Evolutionary conservation across 2,113 vertebrate species (phyloP), one percentile per base, ranked within the genome.

Genomic region (Rhinoderma darwinii): DNA sequence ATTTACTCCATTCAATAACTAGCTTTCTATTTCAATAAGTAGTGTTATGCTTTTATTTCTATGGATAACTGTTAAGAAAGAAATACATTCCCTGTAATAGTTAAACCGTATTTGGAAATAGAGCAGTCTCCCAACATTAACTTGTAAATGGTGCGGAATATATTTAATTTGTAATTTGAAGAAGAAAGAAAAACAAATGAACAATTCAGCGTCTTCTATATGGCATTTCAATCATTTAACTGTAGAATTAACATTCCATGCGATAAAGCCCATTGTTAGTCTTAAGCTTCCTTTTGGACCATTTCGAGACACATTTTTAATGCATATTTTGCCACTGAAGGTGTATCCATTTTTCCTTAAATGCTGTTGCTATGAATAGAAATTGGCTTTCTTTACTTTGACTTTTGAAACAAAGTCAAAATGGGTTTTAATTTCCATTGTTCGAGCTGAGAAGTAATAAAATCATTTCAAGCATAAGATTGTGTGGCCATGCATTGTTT

Each of bases 401-500:
- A 30, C 84, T 54, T 80, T 68, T 80, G 59, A 68, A 51, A 86
- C 75, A 86, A 86, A 86, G 84, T 51, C 44, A 80, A 44, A 86
- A 80, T 80, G 63, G n/a, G 59, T 78, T 80, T 54, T 86, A 80
- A 86, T 86, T 80, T 68, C 66, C 76, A 80, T 86, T 86, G 76
- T 84, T 84, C 43, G 22, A 86, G 79, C 76, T 72, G 63, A 84
- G 18, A 59, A 41, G 72, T 75, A 75, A 84, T 80, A 79, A 86
- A 86, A 70, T 61, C 80, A 86, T 86, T 70, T 70, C 51, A 84
- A 75, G 72, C 83, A 61, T 75, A 44, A 15, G 51, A 84, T 84
- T 84, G 10, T 5, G 1, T 86, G 54, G 43, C 77, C 6, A 22
- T 66, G 5, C 9, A 83, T 73, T 51, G 56, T 86, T 84, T 61